These are phyloP conservation scores for Bostrychus sinensis DNA, from an alignment of 2,113 vertebrate species.

Conservation along the genomic window DNA sequence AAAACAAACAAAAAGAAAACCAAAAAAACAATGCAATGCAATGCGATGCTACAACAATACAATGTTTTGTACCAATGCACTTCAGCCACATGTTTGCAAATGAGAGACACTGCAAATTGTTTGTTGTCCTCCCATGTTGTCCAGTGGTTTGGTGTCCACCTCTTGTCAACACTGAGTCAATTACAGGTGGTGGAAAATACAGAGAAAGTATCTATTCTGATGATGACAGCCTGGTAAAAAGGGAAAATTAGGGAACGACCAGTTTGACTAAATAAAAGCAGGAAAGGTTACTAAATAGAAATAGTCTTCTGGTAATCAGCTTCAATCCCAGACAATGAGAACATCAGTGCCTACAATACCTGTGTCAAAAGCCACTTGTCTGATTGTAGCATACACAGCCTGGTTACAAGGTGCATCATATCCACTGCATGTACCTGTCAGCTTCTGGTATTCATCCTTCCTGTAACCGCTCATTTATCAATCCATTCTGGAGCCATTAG, in stretches of 20 bases:
- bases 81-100: too few species aligned
- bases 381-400: slow-evolving; percentile 4
- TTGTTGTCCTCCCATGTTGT: too few species aligned
- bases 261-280: background rate
- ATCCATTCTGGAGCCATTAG: slow-evolving; percentile 27
- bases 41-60: too few species aligned
- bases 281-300: background rate
- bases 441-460: slow-evolving; percentile 2
- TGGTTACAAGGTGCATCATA: background rate
- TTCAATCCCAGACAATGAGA: background rate
- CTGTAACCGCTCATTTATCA: slow-evolving; percentile 13
- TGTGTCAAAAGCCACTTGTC: slow-evolving; percentile 1
- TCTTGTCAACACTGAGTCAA: too few species aligned
- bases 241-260: too few species aligned
- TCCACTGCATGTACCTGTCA: slow-evolving; percentile 8
- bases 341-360: background rate
- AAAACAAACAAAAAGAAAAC: too few species aligned
- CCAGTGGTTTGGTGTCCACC: too few species aligned
- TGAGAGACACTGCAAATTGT: background rate
- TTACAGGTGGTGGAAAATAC: too few species aligned
- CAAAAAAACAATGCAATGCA: too few species aligned
- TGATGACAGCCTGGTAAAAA: too few species aligned
- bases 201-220: too few species aligned
- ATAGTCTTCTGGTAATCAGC: background rate
- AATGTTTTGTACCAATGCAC: too few species aligned